A percentile compares a stretch with the other conserved stretches of the same genome.
Conservation (phyloP, 2,888 invertebrate species). For the Halictus ligatus region DNA sequence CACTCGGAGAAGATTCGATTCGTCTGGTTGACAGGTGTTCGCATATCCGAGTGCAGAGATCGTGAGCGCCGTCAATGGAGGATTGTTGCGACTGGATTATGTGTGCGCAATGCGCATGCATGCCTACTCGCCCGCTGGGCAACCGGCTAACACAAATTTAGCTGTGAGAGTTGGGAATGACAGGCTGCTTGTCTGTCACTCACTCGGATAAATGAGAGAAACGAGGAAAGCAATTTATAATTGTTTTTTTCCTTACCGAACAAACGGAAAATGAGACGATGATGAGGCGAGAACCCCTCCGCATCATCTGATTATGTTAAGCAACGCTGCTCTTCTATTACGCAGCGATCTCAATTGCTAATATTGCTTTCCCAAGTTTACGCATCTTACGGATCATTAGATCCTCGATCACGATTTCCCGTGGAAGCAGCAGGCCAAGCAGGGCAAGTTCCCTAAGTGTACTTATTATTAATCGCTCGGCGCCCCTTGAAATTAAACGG, state of each 20-base stretch:
- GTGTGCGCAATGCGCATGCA: neutral
- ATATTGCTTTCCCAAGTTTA: neutral
- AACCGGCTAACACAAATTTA: neutral
- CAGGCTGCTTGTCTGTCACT: neutral
- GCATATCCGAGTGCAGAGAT: neutral
- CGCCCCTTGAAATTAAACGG: constrained; percentile 28
- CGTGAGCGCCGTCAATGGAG: neutral
- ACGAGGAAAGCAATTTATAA: neutral
- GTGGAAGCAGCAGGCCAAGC: neutral
- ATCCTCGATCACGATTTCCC: constrained; percentile 10
- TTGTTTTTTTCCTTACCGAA: neutral
- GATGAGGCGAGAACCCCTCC: neutral
- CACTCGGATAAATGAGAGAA: neutral
- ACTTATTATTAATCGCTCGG: constrained; percentile 33
- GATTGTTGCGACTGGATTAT: constrained; percentile 8
- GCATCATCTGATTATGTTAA: neutral
- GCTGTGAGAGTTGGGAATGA: neutral
- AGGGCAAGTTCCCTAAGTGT: constrained; percentile 22
- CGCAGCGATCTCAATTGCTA: neutral
- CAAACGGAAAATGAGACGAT: neutral
- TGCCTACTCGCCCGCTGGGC: neutral
- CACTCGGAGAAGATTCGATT: neutral
- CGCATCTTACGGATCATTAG: neutral
- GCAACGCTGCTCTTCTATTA: neutral
- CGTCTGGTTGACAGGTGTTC: constrained; percentile 5